These are phyloP conservation scores for Heliconius hewitsoni DNA, from an alignment of 1,140 invertebrate species.

Conservation along the genomic window DNA sequence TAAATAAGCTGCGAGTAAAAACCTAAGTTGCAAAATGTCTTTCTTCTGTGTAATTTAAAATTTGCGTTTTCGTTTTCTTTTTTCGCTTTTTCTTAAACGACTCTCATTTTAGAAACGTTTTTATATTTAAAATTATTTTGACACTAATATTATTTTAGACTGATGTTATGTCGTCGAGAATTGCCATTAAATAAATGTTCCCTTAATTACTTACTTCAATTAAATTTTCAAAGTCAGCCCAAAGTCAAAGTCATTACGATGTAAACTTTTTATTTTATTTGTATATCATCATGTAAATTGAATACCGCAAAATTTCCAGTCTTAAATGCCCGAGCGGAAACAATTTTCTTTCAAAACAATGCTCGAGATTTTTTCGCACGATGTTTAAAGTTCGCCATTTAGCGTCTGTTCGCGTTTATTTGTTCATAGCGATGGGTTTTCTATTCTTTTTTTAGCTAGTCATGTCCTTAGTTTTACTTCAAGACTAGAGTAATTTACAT, in stretches of 20 bases:
- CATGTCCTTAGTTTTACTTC: slow-evolving; percentile 7
- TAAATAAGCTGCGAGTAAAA: slow-evolving; percentile 33
- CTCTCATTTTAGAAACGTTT: too few relatives aligned
- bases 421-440: slow-evolving; percentile 6
- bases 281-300: slow-evolving; percentile 36
- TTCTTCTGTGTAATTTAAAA: background rate
- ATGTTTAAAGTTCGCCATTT: slow-evolving; percentile 53
- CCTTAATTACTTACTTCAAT: background rate
- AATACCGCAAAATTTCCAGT: slow-evolving; percentile 44
- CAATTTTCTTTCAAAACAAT: slow-evolving; percentile 66
- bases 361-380: slow-evolving; percentile 64
- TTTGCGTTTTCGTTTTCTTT: background rate
- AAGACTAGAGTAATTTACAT: background rate
- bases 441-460: background rate
- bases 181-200: too few relatives aligned
- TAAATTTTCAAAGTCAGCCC: background rate
- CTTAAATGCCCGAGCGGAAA: slow-evolving; percentile 47
- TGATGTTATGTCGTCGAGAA: too few relatives aligned
- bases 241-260: background rate
- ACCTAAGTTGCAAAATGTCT: slow-evolving; percentile 17
- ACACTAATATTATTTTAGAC: background rate
- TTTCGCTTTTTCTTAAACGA: background rate
- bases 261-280: background rate
- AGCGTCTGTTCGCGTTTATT: slow-evolving; percentile 53
- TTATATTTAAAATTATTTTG: background rate